A percentile compares a stretch with the other conserved stretches of the same genome.
phyloP scores from a whole-genome alignment of 2,113 vertebrate genomes.

The Albula glossodonta region DNA sequence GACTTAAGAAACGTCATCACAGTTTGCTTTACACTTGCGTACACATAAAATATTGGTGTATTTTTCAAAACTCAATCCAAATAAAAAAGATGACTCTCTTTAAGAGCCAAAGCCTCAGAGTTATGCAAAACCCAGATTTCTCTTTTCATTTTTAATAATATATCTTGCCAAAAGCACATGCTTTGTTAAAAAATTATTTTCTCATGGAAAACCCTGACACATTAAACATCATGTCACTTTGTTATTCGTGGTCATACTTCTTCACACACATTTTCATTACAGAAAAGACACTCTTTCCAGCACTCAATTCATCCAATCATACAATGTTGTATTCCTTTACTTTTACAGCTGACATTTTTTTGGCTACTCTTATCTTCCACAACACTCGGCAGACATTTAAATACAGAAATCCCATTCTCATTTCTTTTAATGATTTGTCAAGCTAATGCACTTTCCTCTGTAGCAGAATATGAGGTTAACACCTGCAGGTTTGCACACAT shows the following conservation, averaged over 20 bases:
- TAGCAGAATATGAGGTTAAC: no score
- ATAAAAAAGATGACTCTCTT: background rate
- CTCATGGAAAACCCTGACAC: background rate
- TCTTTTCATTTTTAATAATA: background rate
- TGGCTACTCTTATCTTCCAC: no score
- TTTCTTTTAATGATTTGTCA: no score
- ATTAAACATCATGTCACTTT: background rate
- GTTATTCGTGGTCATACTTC: background rate
- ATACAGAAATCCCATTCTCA: no score
- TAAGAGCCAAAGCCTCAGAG: background rate
- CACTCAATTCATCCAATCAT: no score
- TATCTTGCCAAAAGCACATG: background rate
- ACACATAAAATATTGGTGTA: background rate
- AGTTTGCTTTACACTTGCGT: background rate
- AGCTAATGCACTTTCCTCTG: no score
- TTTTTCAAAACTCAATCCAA: background rate
- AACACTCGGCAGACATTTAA: no score
- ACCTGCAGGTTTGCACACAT: no score
- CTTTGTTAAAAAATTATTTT: background rate
- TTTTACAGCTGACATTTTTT: no score
- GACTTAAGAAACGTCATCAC: background rate
- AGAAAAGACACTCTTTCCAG: background rate
- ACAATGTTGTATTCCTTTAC: no score
- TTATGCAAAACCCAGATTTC: background rate
- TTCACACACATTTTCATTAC: background rate